Evolutionary conservation across 2,113 vertebrate species (phyloP).

Genomic region (Gambusia holbrooki): DNA sequence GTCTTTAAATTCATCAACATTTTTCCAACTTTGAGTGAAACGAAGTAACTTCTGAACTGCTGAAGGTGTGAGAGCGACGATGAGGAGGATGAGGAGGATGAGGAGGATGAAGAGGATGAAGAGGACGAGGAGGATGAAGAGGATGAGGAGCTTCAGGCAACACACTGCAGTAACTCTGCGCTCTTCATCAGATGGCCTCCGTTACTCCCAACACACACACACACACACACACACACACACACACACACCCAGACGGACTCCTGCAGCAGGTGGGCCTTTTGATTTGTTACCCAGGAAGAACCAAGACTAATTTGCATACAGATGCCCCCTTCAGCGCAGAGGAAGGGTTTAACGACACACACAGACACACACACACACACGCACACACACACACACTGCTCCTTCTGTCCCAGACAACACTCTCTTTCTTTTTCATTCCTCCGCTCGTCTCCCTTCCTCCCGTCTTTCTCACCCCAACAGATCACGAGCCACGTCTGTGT

Average conservation of each 20-base stretch:
- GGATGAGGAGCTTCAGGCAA: slow-evolving; percentile 60
- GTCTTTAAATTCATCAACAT: background rate
- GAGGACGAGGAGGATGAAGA: slow-evolving; percentile 14
- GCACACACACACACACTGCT: slow-evolving; percentile 27
- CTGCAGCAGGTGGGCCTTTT: slow-evolving; percentile 84
- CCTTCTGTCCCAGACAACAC: slow-evolving; percentile 58
- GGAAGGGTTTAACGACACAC: slow-evolving; percentile 49
- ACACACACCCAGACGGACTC: slow-evolving; percentile 47
- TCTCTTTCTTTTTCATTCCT: slow-evolving; percentile 50
- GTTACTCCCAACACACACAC: slow-evolving; percentile 49
- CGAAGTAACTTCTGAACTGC: background rate
- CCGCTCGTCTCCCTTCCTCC: slow-evolving; percentile 48
- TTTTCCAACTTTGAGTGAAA: background rate
- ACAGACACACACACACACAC: too few relatives aligned
- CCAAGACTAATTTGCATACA: slow-evolving; percentile 82
- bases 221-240: slow-evolving; percentile 52
- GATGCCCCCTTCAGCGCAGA: slow-evolving; percentile 79
- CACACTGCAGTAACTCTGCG: slow-evolving; percentile 57
- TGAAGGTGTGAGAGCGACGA: background rate
- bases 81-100: slow-evolving; percentile 53
- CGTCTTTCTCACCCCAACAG: slow-evolving; percentile 43
- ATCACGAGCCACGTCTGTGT: slow-evolving; percentile 25
- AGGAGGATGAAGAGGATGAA: too few relatives aligned
- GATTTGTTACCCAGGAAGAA: slow-evolving; percentile 82
- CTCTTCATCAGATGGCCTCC: slow-evolving; percentile 58